phyloP scores from a whole-genome alignment of 2,797 vertebrate genomes.

The Steatocranus sp. region DNA sequence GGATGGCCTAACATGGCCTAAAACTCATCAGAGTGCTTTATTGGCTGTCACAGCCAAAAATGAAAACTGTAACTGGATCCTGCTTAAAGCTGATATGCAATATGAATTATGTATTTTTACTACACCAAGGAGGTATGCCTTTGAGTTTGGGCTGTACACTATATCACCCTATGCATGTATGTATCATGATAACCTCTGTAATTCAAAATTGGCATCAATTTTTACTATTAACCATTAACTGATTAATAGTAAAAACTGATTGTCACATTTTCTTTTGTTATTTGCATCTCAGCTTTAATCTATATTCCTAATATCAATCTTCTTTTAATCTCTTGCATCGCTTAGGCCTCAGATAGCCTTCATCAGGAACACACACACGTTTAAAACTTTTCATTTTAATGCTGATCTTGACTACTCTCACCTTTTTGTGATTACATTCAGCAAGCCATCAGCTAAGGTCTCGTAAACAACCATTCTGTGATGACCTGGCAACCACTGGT shows the following conservation, averaged over 20 bases:
- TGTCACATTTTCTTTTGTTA: neutral
- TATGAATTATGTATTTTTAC: conserved; percentile 31
- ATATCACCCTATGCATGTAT: neutral
- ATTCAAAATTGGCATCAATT: conserved; percentile 14
- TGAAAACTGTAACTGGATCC: conserved; percentile 32
- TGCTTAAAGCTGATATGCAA: conserved; percentile 24
- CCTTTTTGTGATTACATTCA: neutral
- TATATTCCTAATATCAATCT: neutral
- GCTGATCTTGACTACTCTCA: neutral
- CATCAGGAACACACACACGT: neutral
- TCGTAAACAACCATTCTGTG: too few relatives aligned
- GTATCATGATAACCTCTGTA: conserved; percentile 12
- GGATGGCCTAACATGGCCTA: conserved; percentile 13
- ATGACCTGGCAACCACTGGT: neutral
- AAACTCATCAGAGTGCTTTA: conserved; percentile 29
- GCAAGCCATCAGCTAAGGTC: neutral
- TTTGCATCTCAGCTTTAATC: neutral
- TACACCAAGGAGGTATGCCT: neutral
- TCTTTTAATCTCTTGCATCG: neutral
- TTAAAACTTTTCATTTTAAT: neutral
- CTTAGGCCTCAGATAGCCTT: neutral
- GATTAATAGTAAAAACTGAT: neutral
- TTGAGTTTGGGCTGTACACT: neutral
- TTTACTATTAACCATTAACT: neutral
- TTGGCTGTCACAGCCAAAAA: conserved; percentile 10